Conservation (phyloP, 2,888 invertebrate genomes). For the Rhingia rostrata region DNA sequence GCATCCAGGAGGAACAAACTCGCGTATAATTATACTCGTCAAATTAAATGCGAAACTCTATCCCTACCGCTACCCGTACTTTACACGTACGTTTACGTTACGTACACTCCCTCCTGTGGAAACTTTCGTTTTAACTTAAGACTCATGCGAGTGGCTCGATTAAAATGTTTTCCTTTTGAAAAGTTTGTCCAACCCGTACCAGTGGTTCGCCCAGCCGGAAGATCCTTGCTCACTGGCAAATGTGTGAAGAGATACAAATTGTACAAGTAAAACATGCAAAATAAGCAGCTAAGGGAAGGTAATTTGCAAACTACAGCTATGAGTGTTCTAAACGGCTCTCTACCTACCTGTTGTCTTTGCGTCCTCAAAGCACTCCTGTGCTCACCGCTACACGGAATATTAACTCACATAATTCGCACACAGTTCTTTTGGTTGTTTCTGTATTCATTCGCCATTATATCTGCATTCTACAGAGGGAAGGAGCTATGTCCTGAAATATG, state of each 20-base stretch:
- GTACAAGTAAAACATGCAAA: conserved; percentile 43
- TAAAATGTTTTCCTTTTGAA: conserved; percentile 3
- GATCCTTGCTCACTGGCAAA: not conserved
- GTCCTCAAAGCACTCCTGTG: no score
- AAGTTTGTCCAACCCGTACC: not conserved
- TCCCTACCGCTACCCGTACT: no score
- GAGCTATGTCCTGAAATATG: conserved; percentile 28
- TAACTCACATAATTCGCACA: conserved; percentile 16
- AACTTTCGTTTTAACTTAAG: not conserved
- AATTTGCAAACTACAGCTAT: conserved; percentile 38
- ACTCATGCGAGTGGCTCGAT: not conserved
- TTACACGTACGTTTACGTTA: no score
- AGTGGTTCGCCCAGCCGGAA: not conserved
- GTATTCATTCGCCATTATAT: not conserved
- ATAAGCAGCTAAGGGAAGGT: conserved; percentile 25
- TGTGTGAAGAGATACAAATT: conserved; percentile 41
- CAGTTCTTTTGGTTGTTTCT: not conserved
- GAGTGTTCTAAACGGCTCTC: not conserved
- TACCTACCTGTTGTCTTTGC: conserved; percentile 29
- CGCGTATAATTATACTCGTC: no score
- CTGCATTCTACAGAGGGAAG: not conserved
- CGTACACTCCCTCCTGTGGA: no score
- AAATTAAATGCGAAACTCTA: no score
- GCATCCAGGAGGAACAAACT: no score
- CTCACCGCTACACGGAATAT: conserved; percentile 1